Conservation (phyloP, 2,113 vertebrate genomes). For the Tor tambroides region DNA sequence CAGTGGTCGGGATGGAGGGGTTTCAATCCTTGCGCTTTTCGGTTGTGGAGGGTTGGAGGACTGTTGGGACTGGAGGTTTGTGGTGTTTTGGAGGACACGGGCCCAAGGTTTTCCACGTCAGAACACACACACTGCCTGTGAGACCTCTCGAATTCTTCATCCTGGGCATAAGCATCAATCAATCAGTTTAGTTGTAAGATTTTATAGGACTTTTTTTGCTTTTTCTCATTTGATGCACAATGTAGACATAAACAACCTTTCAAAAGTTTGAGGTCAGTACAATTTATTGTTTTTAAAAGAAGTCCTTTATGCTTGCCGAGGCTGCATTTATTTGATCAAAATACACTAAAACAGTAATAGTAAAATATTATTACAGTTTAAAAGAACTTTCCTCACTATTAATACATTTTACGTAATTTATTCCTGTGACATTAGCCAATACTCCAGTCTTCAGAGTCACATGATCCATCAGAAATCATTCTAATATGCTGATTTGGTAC, state of each 20-base stretch:
- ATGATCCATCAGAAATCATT: neutral
- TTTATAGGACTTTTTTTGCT: neutral
- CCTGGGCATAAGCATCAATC: slow-evolving; percentile 60
- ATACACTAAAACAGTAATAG: neutral
- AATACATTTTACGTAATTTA: neutral
- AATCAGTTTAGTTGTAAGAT: neutral
- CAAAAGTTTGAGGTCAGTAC: neutral
- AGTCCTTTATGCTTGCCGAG: neutral
- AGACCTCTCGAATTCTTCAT: slow-evolving; percentile 72
- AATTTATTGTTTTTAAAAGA: neutral
- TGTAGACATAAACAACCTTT: neutral
- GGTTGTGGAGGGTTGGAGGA: slow-evolving; percentile 19
- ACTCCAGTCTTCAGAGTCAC: neutral
- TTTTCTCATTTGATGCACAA: neutral
- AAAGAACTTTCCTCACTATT: neutral
- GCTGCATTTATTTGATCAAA: neutral
- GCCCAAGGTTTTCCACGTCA: neutral
- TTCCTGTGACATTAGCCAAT: neutral
- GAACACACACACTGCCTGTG: neutral
- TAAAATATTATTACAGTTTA: neutral
- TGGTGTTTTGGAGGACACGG: neutral
- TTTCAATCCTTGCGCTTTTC: slow-evolving; percentile 34
- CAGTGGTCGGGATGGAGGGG: neutral
- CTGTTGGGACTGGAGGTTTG: neutral
- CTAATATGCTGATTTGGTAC: neutral